Conservation (phyloP, 1,140 invertebrate species). For the Ditylenchus dipsaci region DNA sequence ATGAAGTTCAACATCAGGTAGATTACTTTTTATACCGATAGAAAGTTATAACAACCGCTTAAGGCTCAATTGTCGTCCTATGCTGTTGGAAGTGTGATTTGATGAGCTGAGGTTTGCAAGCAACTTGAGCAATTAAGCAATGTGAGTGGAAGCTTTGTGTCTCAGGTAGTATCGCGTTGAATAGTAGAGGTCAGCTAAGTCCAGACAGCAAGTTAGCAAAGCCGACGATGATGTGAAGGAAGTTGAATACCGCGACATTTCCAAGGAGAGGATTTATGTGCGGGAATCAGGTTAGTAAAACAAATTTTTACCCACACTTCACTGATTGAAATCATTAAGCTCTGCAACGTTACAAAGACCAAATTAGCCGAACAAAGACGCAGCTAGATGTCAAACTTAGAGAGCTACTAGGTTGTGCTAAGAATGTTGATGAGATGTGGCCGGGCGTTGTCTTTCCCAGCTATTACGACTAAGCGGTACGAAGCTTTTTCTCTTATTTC, state of each 20-base stretch:
- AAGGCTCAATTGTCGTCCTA: conserved; percentile 72
- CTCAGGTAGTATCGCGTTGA: conserved; percentile 27
- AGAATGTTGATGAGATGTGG: conserved; percentile 99
- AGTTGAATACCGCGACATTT: conserved; percentile 93
- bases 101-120: conserved; percentile 89
- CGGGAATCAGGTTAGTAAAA: conserved; percentile 73
- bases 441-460: too few species aligned
- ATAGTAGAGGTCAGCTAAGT: conserved; percentile 21
- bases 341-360: conserved; percentile 86
- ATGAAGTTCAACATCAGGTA: conserved; percentile 10
- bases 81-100: conserved; percentile 85
- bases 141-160: conserved; percentile 80
- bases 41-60: neutral
- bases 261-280: conserved; percentile 86
- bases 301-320: too few species aligned
- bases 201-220: conserved; percentile 74
- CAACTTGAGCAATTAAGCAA: conserved; percentile 95
- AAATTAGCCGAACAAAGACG: conserved; percentile 93
- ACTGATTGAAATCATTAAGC: conserved; percentile 60
- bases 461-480: too few species aligned
- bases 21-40: neutral
- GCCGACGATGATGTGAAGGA: conserved; percentile 98
- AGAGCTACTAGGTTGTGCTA: conserved; percentile 92
- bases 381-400: conserved; percentile 89
- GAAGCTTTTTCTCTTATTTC: too few species aligned